Percentiles rank a stretch among this genome's conserved stretches.
Conservation (phyloP, 2,113 vertebrate genomes). For the Glareola pratincola region DNA sequence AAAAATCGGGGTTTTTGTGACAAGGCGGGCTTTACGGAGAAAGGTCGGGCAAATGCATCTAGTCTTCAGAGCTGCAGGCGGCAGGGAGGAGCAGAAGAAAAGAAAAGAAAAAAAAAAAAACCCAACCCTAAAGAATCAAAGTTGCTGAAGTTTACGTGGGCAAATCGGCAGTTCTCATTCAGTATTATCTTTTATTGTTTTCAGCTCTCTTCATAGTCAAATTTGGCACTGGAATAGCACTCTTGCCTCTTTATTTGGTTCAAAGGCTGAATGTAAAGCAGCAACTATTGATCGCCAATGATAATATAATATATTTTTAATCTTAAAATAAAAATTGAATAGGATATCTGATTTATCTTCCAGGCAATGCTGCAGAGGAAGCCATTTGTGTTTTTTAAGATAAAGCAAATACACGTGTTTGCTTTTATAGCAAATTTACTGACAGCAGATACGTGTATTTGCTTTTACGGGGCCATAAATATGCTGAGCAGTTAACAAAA, state of each 20-base stretch:
- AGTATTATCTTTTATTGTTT: neutral
- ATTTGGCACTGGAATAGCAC: neutral
- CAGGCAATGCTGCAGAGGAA: neutral
- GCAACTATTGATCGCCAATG: neutral
- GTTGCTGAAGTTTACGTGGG: neutral
- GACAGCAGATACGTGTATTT: neutral
- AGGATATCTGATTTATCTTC: neutral
- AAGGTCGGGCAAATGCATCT: neutral
- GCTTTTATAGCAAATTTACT: neutral
- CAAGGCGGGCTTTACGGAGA: neutral
- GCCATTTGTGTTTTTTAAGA: neutral
- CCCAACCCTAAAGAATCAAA: neutral
- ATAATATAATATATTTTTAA: neutral
- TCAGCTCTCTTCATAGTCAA: neutral
- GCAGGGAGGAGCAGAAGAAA: neutral
- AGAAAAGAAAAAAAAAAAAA: neutral
- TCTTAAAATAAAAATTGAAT: neutral
- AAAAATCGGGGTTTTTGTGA: neutral
- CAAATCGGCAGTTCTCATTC: neutral
- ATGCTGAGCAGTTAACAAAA: neutral
- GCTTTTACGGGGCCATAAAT: neutral
- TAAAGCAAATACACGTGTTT: neutral
- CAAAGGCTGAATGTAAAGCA: neutral
- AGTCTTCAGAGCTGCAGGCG: neutral
- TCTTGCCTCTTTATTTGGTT: neutral